Conservation (phyloP, 2,888 invertebrate genomes). For the Trilocha varians region DNA sequence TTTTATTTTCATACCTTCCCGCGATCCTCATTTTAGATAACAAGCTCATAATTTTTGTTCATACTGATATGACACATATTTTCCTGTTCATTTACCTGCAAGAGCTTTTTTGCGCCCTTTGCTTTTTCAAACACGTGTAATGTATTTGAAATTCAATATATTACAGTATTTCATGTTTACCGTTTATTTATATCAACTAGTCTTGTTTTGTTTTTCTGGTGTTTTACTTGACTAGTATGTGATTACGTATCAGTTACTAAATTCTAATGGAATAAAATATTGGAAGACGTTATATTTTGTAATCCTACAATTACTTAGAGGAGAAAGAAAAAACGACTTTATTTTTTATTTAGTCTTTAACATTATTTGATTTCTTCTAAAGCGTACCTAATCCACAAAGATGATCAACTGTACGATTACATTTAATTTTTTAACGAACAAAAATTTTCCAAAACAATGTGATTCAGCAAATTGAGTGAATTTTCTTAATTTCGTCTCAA, state of each 20-base stretch:
- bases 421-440: neutral
- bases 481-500: slow-evolving; percentile 5
- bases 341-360: no score
- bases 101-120: neutral
- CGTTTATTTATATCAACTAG: no score
- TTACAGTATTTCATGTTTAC: neutral
- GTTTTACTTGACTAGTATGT: no score
- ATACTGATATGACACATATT: neutral
- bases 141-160: neutral
- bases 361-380: no score
- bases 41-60: neutral
- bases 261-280: no score
- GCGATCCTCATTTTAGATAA: slow-evolving; percentile 3
- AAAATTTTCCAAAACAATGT: neutral
- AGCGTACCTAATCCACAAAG: no score
- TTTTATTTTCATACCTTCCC: slow-evolving; percentile 12
- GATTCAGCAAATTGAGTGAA: neutral
- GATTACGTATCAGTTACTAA: no score
- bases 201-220: no score
- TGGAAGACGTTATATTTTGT: no score
- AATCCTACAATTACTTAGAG: no score
- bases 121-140: neutral
- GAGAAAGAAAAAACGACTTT: no score
- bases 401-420: no score
- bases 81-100: neutral